Conservation (phyloP, 35 echinoderm and acorn worm species). For the Nesometra sesokonis region DNA sequence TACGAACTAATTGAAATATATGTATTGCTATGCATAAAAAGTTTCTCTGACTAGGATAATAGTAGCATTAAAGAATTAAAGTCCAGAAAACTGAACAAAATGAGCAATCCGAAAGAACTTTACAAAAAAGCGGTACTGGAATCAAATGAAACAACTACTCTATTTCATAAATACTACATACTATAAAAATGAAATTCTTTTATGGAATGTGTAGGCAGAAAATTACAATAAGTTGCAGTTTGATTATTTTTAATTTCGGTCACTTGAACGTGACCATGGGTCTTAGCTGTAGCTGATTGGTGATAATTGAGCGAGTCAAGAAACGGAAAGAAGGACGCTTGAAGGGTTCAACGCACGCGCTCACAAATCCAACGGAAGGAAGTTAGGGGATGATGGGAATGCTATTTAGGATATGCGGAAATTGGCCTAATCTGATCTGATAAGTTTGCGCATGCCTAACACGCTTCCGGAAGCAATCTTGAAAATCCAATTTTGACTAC, state of each 20-base stretch:
- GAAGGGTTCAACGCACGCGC: not conserved
- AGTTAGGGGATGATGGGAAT: not conserved
- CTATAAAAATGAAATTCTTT: too few species aligned
- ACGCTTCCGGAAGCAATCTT: not conserved
- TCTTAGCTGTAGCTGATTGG: not conserved
- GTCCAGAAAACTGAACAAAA: too few species aligned
- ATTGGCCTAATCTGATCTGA: not conserved
- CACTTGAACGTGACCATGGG: not conserved
- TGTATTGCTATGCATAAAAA: too few species aligned
- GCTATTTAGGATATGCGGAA: not conserved
- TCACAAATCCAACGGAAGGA: not conserved
- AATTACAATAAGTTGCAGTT: not conserved
- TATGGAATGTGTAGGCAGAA: too few species aligned
- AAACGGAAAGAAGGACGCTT: not conserved
- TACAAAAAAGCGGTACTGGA: too few species aligned
- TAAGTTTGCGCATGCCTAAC: not conserved
- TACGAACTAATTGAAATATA: too few species aligned
- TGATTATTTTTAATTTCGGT: not conserved
- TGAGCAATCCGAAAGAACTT: too few species aligned
- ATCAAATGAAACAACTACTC: too few species aligned
- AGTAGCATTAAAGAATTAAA: too few species aligned
- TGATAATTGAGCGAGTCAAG: not conserved
- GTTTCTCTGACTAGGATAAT: too few species aligned
- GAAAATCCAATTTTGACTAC: not conserved
- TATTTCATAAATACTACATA: too few species aligned